These are phyloP conservation scores for Vulpes ferrilata DNA, from an alignment of 2,113 vertebrate species.

Conservation along the genomic window DNA sequence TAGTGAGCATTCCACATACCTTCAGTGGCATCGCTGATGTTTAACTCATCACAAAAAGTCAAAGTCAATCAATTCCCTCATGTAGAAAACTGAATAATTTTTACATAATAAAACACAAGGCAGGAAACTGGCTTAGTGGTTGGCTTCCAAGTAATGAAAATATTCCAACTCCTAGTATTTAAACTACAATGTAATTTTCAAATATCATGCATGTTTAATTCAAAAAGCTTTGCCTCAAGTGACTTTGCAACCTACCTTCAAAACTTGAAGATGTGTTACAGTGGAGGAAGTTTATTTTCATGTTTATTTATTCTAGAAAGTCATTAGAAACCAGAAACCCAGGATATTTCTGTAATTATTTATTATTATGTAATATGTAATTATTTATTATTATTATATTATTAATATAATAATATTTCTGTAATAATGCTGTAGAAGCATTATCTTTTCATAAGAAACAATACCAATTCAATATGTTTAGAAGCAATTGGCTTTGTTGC, in stretches of 20 bases:
- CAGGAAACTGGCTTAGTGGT: neutral
- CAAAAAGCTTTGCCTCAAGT: neutral
- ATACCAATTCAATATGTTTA: neutral
- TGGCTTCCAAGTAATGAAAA: neutral
- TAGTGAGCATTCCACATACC: no score
- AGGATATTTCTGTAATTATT: neutral
- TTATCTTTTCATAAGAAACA: neutral
- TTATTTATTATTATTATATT: no score
- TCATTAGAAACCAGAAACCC: neutral
- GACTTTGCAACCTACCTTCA: neutral
- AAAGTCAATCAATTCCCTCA: neutral
- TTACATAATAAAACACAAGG: neutral
- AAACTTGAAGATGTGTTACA: slow-evolving; percentile 11
- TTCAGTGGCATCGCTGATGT: neutral
- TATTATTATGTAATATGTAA: no score
- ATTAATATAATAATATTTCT: neutral
- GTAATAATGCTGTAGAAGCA: neutral
- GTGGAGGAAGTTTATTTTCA: neutral
- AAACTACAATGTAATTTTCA: neutral
- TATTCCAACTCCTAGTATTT: neutral
- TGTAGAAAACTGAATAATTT: neutral
- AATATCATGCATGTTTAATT: neutral
- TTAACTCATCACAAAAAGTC: neutral
- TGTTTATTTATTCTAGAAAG: neutral
- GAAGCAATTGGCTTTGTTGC: neutral